Conservation (phyloP, 2,888 invertebrate genomes). For the Emmelina monodactyla region DNA sequence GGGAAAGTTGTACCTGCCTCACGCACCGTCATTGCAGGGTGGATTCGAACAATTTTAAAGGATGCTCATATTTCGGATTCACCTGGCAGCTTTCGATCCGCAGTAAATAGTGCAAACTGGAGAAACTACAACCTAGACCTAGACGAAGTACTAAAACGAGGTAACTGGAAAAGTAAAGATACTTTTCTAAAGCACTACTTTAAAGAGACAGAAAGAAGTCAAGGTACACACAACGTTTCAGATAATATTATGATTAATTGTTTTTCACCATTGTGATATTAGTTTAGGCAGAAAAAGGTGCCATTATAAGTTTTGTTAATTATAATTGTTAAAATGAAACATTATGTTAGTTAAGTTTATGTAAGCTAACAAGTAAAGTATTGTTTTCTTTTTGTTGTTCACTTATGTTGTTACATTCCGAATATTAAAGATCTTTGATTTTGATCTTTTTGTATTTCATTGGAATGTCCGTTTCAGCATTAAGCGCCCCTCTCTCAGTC, state of each 20-base stretch:
- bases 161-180: slow-evolving; percentile 14
- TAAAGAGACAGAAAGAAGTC: slow-evolving; percentile 3
- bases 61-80: slow-evolving; percentile 7
- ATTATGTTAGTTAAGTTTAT: too few relatives aligned
- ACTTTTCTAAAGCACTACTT: slow-evolving; percentile 6
- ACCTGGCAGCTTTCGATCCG: slow-evolving; percentile 11
- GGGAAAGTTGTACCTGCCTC: slow-evolving; percentile 15
- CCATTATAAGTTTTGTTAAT: too few relatives aligned
- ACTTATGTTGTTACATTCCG: too few relatives aligned
- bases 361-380: too few relatives aligned
- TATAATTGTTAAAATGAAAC: background rate
- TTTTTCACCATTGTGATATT: background rate
- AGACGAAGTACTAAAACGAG: slow-evolving; percentile 12
- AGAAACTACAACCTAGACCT: slow-evolving; percentile 3
- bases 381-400: too few relatives aligned
- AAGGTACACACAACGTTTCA: background rate
- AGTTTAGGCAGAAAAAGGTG: too few relatives aligned
- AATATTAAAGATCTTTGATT: too few relatives aligned
- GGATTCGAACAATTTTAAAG: slow-evolving; percentile 12
- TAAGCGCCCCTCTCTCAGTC: too few relatives aligned
- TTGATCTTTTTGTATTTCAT: too few relatives aligned
- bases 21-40: slow-evolving; percentile 15
- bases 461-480: too few relatives aligned
- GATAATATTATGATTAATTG: background rate
- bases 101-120: slow-evolving; percentile 15